Base-by-base conservation (phyloP, 2,888 invertebrate species). In the Pegoplata infirma region DNA sequence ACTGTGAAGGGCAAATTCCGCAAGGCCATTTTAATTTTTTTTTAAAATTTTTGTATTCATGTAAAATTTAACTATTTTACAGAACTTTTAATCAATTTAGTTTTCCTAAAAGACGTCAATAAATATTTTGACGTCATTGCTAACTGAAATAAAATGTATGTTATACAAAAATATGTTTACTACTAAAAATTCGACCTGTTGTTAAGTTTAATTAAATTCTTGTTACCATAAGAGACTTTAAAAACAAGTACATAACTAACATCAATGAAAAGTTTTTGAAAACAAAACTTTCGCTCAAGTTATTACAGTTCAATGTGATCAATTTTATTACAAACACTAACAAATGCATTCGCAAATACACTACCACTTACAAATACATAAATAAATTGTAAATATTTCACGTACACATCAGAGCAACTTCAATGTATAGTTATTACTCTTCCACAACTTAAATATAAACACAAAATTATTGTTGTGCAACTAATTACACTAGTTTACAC, bases 401-500 rank as follows among this genome's bases (percentile, higher is more conserved):
- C 19, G 23, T 32, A 17, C n/a, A 28, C 53, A n/a, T n/a, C n/a
- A n/a, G n/a, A n/a, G n/a, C n/a, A n/a, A n/a, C n/a, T n/a, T n/a
- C n/a, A n/a, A n/a, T n/a, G n/a, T n/a, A n/a, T n/a, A 49, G 8
- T 66, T 66, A 51, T 16, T 59, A 8, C 19, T 23, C 59, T 16
- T 8, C n/a, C 67, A 44, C 36, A 66, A 17, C 59, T 25, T n/a
- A n/a, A 53, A 47, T 47, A 67, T 53, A 46, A 55, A 59, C 67
- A 25, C 3, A 23, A 67, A 74, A 36, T 74, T 59, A 67, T 59
- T 74, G 74, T 67, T 74, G 66, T 46, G 59, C 67, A 74, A 67
- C 74, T 59, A 74, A 74, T n/a, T n/a, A n/a, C n/a, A n/a, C n/a
- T n/a, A n/a, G n/a, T n/a, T n/a, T n/a, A n/a, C n/a, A n/a, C n/a